Conservation (phyloP, 2,888 invertebrate species). For the Acanthopleura granulata region DNA sequence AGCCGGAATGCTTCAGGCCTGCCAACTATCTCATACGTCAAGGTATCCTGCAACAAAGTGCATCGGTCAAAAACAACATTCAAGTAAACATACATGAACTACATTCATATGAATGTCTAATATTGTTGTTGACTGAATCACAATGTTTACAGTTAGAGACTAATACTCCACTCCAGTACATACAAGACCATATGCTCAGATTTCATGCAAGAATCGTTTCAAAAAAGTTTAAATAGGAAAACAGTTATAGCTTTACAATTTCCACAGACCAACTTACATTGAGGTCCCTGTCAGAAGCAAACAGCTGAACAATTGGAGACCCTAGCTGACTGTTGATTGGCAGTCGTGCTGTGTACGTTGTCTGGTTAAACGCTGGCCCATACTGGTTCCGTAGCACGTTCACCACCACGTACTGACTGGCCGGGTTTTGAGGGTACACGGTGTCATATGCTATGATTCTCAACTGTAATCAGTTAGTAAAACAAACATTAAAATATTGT, state of each 20-base stretch:
- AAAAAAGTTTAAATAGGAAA: no score
- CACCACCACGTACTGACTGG: conserved; percentile 36
- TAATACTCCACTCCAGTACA: no score
- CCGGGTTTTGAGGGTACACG: conserved; percentile 42
- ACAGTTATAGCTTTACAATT: no score
- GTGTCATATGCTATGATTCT: conserved; percentile 45
- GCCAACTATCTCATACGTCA: conserved; percentile 53
- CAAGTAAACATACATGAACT: no score
- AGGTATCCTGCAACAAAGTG: conserved; percentile 40
- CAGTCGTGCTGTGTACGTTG: conserved; percentile 43
- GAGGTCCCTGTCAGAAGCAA: conserved; percentile 44
- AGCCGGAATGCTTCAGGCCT: conserved; percentile 47
- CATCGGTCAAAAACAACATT: no score
- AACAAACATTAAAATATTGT: no score
- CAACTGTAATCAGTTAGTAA: conserved; percentile 6
- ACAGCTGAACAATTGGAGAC: conserved; percentile 43
- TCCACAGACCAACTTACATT: neutral
- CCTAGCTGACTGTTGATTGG: conserved; percentile 52
- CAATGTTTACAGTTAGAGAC: no score
- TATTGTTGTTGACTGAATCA: no score
- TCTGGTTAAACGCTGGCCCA: conserved; percentile 45
- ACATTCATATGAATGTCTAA: no score
- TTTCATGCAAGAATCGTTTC: no score
- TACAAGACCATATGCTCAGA: no score
- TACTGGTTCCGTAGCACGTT: conserved; percentile 48